Base-by-base conservation (phyloP, 2,888 invertebrate species). In the Brachyptera putata region DNA sequence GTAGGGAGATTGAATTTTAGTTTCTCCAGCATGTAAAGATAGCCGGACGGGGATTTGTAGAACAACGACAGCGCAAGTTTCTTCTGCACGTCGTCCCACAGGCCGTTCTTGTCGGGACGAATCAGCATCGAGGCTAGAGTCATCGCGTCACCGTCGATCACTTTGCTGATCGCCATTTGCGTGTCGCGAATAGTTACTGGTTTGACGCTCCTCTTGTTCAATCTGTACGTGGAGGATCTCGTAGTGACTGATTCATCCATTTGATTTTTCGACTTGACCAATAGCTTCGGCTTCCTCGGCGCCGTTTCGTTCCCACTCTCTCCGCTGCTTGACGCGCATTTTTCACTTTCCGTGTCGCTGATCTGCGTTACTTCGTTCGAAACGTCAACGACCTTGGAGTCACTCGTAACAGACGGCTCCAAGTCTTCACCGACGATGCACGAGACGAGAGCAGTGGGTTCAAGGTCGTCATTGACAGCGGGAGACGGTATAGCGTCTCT, bases 11-110 rank as follows among this genome's bases (percentile, higher is more conserved):
- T 56, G 49, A 70, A 64, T 26, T 65, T 49, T n/a, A 49, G 49
- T 57, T 66, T 64, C 21, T 64, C 26, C 14, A 69, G 56, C 62
- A 63, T 67, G 13, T 22, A 24, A 39, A 56, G 62, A 57, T 70
- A 72, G 2, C 65, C 61, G 22, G 65, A 58, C 3, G 70, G 70
- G 1, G 70, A 70, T 64, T 67, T 68, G 53, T 70, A 67, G 66
- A 63, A 70, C 36, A 70, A 49, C n/a, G 64, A 61, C 9, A 70
- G 25, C 37, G 69, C 67, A 53, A 68, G 63, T 53, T 68, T 61
- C 63, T 67, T 69, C 61, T 70, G 69, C 16, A 66, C 62, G 22
- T 58, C 56, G 11, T 57, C 48, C 69, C 70, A 71, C 11, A 58
- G 49, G 5, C 55, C 41, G 25, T 24, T n/a, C 24, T 14, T 22